Percentiles rank a stretch among this genome's conserved stretches.
phyloP scores from a whole-genome alignment of 2,113 vertebrate genomes.

The Microcebus lehilahytsara region DNA sequence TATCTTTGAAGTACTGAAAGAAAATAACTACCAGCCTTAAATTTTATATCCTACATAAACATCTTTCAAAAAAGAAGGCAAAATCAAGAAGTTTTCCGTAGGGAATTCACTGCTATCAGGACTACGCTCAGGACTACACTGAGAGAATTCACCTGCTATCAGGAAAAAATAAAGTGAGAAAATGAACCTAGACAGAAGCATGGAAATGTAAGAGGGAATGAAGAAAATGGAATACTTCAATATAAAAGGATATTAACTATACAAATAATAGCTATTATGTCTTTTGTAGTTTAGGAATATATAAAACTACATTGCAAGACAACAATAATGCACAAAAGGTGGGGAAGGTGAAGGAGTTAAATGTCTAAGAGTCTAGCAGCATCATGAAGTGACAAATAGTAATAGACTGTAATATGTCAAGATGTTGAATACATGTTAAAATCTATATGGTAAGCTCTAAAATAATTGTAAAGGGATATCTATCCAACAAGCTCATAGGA shows the following conservation, averaged over 20 bases:
- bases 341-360: background rate
- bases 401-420: background rate
- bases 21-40: conserved; percentile 23
- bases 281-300: background rate
- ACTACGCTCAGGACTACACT: background rate
- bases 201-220: background rate
- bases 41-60: conserved; percentile 28
- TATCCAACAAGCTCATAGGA: background rate
- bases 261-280: background rate
- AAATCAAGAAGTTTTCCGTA: background rate
- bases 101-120: background rate
- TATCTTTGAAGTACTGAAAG: background rate
- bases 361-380: background rate
- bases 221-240: background rate
- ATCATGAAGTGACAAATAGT: background rate
- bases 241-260: background rate
- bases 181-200: background rate
- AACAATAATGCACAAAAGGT: background rate
- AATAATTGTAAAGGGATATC: background rate
- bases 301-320: background rate
- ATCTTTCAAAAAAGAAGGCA: background rate
- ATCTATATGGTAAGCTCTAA: background rate
- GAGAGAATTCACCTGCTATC: background rate
- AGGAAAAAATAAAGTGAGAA: background rate
- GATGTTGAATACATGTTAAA: background rate